Base-by-base conservation (phyloP, 2,113 vertebrate species). In the Calidris pygmaea region DNA sequence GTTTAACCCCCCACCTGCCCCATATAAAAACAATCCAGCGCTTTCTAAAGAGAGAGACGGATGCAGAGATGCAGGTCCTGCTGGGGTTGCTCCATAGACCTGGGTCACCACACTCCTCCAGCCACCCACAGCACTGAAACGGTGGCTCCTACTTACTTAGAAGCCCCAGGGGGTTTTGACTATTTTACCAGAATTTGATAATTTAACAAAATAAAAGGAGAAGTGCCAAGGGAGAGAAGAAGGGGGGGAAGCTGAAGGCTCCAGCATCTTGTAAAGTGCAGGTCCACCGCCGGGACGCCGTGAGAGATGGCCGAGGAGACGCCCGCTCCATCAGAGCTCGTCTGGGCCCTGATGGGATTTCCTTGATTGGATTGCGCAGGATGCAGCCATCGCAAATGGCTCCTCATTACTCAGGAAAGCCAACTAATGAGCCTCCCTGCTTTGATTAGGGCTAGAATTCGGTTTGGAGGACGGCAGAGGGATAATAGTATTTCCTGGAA, bases 361-460 rank as follows among this genome's bases (percentile, higher is more conserved):
- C 95, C 88, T 92, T 98, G 96, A 98, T 96, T 96, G 87, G 95
- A 96, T 98, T 98, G 96, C 24, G 19, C 90, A 97, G 94, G 97
- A 98, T 97, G 94, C 90, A 97, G 95, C 77, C 93, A 73, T 32
- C 59, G 92, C 95, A 96, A 97, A 98, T 94, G 95, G 93, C 92
- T 91, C 96, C 83, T 84, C 87, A 89, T 94, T 78, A 87, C 95
- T 93, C 92, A 93, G 26, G 63, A 85, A 96, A 85, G 92, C 90
- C 90, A 95, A 48, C 93, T 97, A 98, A 98, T 94, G 94, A 97
- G 91, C 82, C 95, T 95, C 96, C 52, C 79, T 83, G 85, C 79
- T 91, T 58, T 92, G 95, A 98, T 97, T 97, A 96, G 18, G 82
- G 92, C 82, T 76, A 60, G 78, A 45, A 52, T 65, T 94, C 74